Evolutionary conservation across 2,113 vertebrate species (phyloP).

Genomic region (Mohoua ochrocephala): DNA sequence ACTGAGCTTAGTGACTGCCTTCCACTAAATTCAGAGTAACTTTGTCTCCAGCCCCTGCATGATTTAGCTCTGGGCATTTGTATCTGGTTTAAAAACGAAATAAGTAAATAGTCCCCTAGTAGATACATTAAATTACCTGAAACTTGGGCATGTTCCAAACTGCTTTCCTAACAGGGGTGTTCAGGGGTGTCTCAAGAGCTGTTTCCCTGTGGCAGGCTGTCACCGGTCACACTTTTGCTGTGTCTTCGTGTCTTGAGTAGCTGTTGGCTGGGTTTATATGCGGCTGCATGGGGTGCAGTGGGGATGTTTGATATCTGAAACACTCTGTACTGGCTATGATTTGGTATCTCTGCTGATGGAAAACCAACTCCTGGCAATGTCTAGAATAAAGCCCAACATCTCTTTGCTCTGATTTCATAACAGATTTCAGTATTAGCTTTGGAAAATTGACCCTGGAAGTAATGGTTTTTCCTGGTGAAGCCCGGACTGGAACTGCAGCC

Average conservation of each 20-base stretch:
- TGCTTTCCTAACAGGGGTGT: background rate
- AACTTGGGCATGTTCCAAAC: constrained; percentile 51
- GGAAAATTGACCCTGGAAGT: background rate
- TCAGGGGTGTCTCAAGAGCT: background rate
- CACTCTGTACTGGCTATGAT: background rate
- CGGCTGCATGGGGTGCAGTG: background rate
- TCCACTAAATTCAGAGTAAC: background rate
- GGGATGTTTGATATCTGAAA: background rate
- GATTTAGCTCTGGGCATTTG: background rate
- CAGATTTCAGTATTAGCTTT: background rate
- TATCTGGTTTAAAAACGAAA: background rate
- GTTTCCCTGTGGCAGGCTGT: background rate
- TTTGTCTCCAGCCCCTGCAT: background rate
- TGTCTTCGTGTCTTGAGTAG: background rate
- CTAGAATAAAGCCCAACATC: background rate
- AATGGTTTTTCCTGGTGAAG: background rate
- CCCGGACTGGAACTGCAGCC: background rate
- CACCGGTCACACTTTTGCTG: background rate
- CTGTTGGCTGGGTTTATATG: background rate
- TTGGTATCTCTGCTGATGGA: constrained; percentile 32
- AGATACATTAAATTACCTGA: background rate
- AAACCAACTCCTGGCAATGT: constrained; percentile 21
- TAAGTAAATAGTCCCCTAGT: background rate
- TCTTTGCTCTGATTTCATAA: background rate
- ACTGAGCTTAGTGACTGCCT: background rate